Conservation (phyloP, 2,797 vertebrate genomes). For the Petrocephalus schoutedeni region DNA sequence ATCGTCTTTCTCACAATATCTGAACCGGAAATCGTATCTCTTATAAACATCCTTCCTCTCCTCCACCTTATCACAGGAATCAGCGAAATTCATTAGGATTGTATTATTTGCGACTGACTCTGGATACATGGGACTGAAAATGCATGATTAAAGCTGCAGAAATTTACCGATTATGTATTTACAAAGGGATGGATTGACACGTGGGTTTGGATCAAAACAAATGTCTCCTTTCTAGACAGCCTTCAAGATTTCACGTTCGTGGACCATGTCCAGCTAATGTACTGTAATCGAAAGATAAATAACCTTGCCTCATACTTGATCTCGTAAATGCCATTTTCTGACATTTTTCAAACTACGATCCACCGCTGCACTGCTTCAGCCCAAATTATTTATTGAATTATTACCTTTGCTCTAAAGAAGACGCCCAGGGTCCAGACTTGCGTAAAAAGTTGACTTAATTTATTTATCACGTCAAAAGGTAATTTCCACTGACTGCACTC, state of each 20-base stretch:
- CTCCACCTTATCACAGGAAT: not conserved
- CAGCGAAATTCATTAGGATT: too few relatives aligned
- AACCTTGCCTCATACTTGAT: not conserved
- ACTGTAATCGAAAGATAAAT: slow-evolving; percentile 11
- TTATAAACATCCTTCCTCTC: not conserved
- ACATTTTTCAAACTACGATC: slow-evolving; percentile 24
- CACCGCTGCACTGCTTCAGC: not conserved
- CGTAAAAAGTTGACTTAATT: not conserved
- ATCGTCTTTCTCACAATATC: not conserved
- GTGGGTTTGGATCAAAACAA: not conserved
- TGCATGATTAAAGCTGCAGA: not conserved
- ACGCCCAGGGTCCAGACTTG: not conserved
- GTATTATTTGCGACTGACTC: not conserved
- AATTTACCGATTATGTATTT: not conserved
- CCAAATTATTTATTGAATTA: not conserved
- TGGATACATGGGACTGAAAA: not conserved
- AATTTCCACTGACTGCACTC: not conserved
- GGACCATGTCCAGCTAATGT: not conserved
- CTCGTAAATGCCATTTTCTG: slow-evolving; percentile 28
- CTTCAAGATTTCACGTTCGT: not conserved
- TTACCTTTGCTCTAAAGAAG: not conserved
- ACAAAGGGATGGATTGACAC: not conserved
- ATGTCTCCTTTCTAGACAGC: not conserved
- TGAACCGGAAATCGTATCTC: not conserved
- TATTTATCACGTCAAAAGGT: not conserved